These are phyloP conservation scores for Premnoplex brunnescens DNA, from an alignment of 2,797 vertebrate species.

Conservation along the genomic window DNA sequence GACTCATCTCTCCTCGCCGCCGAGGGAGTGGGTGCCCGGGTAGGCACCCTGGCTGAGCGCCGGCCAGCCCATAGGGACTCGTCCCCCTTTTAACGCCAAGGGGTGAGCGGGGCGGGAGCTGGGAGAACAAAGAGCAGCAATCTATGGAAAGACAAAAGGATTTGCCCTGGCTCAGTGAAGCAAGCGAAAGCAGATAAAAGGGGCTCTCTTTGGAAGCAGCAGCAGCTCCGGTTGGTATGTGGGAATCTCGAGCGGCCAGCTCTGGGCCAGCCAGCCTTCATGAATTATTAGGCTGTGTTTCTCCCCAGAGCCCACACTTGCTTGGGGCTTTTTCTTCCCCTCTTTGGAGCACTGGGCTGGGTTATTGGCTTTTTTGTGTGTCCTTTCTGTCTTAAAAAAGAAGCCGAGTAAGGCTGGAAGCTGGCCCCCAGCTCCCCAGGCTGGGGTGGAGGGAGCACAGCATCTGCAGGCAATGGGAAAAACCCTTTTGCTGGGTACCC, in stretches of 20 bases:
- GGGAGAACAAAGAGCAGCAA: conserved; percentile 89
- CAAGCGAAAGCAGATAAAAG: conserved; percentile 91
- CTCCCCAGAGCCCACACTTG: conserved; percentile 58
- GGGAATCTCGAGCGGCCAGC: conserved; percentile 81
- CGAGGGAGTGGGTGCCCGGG: not conserved
- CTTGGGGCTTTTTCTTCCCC: conserved; percentile 62
- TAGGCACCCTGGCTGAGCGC: not conserved
- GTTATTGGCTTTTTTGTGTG: conserved; percentile 50
- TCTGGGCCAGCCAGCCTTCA: conserved; percentile 80
- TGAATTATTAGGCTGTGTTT: conserved; percentile 80
- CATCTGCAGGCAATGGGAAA: not conserved
- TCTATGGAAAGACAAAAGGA: conserved; percentile 94
- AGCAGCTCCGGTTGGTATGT: conserved; percentile 88
- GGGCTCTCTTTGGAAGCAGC: conserved; percentile 88
- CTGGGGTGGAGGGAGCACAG: not conserved
- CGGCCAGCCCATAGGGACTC: not conserved
- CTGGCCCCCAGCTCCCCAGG: not conserved
- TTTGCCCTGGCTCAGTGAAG: conserved; percentile 88
- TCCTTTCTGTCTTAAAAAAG: conserved; percentile 34
- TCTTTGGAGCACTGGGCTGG: conserved; percentile 42
- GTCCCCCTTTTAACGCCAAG: conserved; percentile 60
- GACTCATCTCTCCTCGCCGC: not conserved
- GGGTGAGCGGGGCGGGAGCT: conserved; percentile 75
- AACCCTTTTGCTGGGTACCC: not conserved
- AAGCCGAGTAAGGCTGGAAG: not conserved